Evolutionary conservation across 2,888 invertebrate genomes (phyloP), one percentile per base, ranked within the genome.

Genomic region (Atethmia centrago): DNA sequence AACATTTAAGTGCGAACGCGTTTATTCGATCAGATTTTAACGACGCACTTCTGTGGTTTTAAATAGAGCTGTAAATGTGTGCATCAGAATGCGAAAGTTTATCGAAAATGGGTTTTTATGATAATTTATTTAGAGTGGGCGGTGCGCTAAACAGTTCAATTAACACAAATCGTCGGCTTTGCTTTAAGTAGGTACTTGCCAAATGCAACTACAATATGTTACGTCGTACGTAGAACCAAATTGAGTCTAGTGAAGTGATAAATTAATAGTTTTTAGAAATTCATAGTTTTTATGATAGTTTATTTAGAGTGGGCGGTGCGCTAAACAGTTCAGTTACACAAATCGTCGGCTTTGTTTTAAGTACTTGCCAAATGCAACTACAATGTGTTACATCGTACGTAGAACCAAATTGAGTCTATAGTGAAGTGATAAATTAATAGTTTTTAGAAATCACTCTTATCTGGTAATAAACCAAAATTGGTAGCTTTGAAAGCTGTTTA

Each of bases 21-120:
- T 74, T 79, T 49, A 25, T 61, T 71, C 67, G 31, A 68, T 80
- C 45, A 53, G 31, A 47, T 58, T 65, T 71, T 65, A 61, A 61
- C 47, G 64, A 69, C 40, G 40, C 31, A 61, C 14, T 56, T 49
- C 28, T 51, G 31, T 47, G 53, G 49, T 42, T 68, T 66, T 55
- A 47, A 55, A 67, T 61, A 36, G 45, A 40, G 65, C 36, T 59
- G 73, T 69, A 55, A 55, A 70, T 77, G 4, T 36, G 16, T 55
- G n/a, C 12, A 14, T 21, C 51, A 28, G 36, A 55, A 59, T 72
- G 28, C 42, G 21, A 64, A 73, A 68, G 45, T 3, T 31, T 42
- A 47, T 79, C 16, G 28, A 73, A 47, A 68, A 55, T 36, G 0
- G 1, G 40, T 16, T 31, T 53, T 25, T n/a, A 40, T 49, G 9